Base-by-base conservation (phyloP, 2,797 vertebrate species). In the Passerculus sandwichensis region DNA sequence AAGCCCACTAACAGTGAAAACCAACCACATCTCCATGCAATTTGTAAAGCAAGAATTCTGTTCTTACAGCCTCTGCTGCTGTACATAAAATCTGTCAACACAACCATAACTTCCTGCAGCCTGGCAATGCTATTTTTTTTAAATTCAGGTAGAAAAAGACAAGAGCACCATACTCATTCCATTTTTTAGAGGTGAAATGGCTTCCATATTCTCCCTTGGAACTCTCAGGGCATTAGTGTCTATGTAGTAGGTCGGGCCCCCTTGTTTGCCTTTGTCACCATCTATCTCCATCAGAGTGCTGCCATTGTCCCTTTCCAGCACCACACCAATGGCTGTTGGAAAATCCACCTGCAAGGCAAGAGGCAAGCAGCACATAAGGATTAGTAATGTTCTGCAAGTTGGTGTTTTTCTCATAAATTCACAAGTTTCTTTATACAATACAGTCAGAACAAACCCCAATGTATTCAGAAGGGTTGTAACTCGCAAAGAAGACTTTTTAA, bases 171-270 rank as follows among this genome's bases (percentile, higher is more conserved):
- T 98, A 99, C 99, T 99, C 99, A 99, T 99, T 97, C 99, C 99
- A 84, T 99, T 99, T 97, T 99, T 99, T 47, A 99, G 98, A 2
- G 99, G 99, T 78, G 99, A 99, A 98, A 99, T 99, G 93, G 99
- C 99, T 95, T 99, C 99, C 98, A 99, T 99, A 95, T 98, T 99
- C 96, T 99, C 99, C 88, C 99, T 98, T 19, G 99, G 99, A 71
- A 99, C 99, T 81, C 99, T 98, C 90, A 99, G 97, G 89, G 99
- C 99, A 97, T 99, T 99, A 89, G 99, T 99, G 87, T 99, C 99
- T 69, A 99, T 99, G 96, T 98, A 99, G 93, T 99, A 99, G 20
- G 98, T 98, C 5, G 99, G 99, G 25, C 99, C 98, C 1, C 99
- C 98, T 97, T 99, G 98, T 96, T 99, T 99, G 98, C 97, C 95